These are phyloP conservation scores for Agrypnus murinus DNA, from an alignment of 2,888 invertebrate species.

Conservation along the genomic window DNA sequence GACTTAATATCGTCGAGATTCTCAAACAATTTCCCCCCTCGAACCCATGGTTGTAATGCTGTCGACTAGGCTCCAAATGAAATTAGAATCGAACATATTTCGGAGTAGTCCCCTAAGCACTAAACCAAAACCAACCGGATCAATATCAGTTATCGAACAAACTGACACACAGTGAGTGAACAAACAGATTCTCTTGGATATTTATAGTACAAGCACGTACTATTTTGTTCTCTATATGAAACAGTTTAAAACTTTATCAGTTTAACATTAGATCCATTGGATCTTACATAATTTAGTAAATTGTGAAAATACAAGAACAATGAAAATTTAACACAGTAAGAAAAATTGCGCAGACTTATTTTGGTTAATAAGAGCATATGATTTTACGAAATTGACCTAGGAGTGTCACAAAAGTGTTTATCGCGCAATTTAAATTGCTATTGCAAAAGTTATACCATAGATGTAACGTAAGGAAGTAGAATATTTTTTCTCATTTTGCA, in stretches of 20 bases:
- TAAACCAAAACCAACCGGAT: constrained; percentile 27
- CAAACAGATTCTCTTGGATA: constrained; percentile 16
- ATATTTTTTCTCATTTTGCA: neutral
- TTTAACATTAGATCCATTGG: constrained; percentile 2
- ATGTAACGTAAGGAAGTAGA: neutral
- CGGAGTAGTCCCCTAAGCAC: constrained; percentile 30
- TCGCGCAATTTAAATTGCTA: neutral
- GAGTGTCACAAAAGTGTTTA: neutral
- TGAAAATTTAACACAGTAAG: too few species aligned
- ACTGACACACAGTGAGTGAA: constrained; percentile 18
- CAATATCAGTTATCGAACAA: constrained; percentile 35
- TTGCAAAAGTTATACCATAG: neutral
- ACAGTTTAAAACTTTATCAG: constrained; percentile 4
- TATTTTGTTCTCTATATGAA: constrained; percentile 20
- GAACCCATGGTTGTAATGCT: constrained; percentile 23
- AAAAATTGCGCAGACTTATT: neutral
- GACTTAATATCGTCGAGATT: constrained; percentile 15
- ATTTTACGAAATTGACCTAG: neutral
- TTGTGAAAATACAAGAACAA: too few species aligned
- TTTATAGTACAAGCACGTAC: constrained; percentile 31
- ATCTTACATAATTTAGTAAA: constrained; percentile 4
- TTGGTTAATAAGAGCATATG: neutral
- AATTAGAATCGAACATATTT: constrained; percentile 37
- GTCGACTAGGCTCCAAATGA: constrained; percentile 24
- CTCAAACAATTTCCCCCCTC: constrained; percentile 10